A percentile compares a stretch with the other conserved stretches of the same genome.
phyloP scores from a whole-genome alignment of 2,888 invertebrate species.

The Spatulosminthurus flaviceps region DNA sequence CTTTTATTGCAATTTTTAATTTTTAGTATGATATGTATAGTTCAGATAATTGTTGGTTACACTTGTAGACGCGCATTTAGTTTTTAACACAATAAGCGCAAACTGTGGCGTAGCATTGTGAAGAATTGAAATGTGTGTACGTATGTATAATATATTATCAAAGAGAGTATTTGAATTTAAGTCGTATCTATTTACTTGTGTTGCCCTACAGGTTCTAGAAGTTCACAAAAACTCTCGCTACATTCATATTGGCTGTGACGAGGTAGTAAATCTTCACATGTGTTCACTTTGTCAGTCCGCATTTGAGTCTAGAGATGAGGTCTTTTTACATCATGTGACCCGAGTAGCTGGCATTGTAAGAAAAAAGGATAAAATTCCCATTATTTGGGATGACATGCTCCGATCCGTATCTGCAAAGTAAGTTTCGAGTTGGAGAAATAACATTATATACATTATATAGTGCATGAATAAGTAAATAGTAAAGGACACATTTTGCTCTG shows the following conservation, averaged over 20 bases:
- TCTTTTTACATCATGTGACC: conserved; percentile 76
- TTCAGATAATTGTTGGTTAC: no score
- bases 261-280: conserved; percentile 74
- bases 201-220: conserved; percentile 66
- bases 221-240: conserved; percentile 67
- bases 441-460: conserved; percentile 20
- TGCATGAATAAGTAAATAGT: no score
- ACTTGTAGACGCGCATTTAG: no score
- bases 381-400: conserved; percentile 92
- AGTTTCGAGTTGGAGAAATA: conserved; percentile 44
- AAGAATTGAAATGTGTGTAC: no score
- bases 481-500: no score
- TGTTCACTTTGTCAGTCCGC: conserved; percentile 71
- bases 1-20: not conserved
- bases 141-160: no score
- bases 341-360: conserved; percentile 69
- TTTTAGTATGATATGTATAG: no score
- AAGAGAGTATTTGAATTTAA: no score
- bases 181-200: no score
- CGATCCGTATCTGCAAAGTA: conserved; percentile 67
- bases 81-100: no score
- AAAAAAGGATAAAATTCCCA: conserved; percentile 70
- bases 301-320: conserved; percentile 67
- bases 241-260: conserved; percentile 80
- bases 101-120: no score